phyloP scores from a whole-genome alignment of 2,113 vertebrate genomes.

The Sylvilagus bachmani region DNA sequence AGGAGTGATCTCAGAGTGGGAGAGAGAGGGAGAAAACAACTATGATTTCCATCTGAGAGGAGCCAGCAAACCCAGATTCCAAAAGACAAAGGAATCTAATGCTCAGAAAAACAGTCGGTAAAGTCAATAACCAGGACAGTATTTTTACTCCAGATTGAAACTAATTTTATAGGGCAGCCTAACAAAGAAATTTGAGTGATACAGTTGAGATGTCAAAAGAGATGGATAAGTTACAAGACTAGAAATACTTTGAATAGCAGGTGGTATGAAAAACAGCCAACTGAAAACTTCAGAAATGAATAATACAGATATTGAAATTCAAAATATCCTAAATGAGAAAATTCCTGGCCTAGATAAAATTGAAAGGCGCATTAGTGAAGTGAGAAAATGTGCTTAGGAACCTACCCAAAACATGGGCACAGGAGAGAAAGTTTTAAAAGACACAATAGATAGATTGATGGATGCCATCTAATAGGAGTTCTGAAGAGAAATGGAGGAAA shows the following conservation, averaged over 20 bases:
- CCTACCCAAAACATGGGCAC: not conserved
- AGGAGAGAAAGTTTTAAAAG: not conserved
- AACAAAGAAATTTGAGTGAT: slow-evolving; percentile 2
- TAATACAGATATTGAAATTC: not conserved
- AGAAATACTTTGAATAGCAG: not conserved
- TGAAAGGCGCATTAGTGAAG: not conserved
- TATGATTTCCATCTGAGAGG: not conserved
- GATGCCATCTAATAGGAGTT: not conserved
- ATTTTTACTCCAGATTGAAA: not conserved
- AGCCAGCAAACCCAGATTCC: not conserved
- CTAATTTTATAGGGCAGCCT: not conserved
- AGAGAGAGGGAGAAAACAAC: not conserved
- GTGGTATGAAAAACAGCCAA: not conserved
- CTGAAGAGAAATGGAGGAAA: not conserved
- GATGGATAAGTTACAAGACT: slow-evolving; percentile 19
- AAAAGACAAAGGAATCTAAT: slow-evolving; percentile 19
- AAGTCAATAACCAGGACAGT: not conserved
- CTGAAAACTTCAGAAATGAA: not conserved
- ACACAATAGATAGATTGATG: not conserved
- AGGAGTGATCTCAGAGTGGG: not conserved
- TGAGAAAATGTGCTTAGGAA: not conserved
- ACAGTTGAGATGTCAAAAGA: not conserved
- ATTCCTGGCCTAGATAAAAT: not conserved
- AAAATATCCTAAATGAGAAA: not conserved
- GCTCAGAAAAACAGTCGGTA: not conserved